Evolutionary conservation across 2,888 invertebrate genomes (phyloP).

Genomic region (Lepidocyrtinus sp.): DNA sequence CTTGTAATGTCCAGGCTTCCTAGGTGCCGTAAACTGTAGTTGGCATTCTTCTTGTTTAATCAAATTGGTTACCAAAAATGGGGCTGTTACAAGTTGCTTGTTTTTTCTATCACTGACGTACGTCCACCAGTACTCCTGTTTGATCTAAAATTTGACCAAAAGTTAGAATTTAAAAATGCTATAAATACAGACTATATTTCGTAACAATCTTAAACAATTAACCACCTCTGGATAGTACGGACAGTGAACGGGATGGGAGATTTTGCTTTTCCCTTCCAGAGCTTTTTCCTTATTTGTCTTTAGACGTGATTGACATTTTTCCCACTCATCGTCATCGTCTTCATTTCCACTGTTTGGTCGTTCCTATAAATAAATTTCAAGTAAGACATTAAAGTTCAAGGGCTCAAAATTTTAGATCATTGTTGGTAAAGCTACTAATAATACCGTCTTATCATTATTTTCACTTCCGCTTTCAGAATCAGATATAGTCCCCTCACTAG

Average conservation of each 20-base stretch:
- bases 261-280: constrained; percentile 92
- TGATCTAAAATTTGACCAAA: constrained; percentile 76
- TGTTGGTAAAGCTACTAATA: constrained; percentile 68
- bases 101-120: constrained; percentile 97
- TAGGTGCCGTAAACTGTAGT: constrained; percentile 96
- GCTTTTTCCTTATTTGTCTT: constrained; percentile 85
- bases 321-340: constrained; percentile 89
- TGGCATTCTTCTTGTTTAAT: constrained; percentile 92
- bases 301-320: constrained; percentile 90
- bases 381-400: constrained; percentile 4
- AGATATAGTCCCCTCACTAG: constrained; percentile 71
- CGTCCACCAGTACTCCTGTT: constrained; percentile 99
- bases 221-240: constrained; percentile 92
- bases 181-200: no score
- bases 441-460: constrained; percentile 64
- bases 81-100: constrained; percentile 90
- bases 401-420: constrained; percentile 71
- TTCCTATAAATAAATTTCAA: constrained; percentile 64
- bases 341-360: constrained; percentile 71
- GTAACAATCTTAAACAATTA: constrained; percentile 24
- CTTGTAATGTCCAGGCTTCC: constrained; percentile 92
- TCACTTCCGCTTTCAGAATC: constrained; percentile 71
- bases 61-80: constrained; percentile 94
- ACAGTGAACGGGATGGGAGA: constrained; percentile 97
- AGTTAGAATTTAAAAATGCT: no score